phyloP scores from a whole-genome alignment of 2,888 invertebrate genomes.

The Bugula neritina region DNA sequence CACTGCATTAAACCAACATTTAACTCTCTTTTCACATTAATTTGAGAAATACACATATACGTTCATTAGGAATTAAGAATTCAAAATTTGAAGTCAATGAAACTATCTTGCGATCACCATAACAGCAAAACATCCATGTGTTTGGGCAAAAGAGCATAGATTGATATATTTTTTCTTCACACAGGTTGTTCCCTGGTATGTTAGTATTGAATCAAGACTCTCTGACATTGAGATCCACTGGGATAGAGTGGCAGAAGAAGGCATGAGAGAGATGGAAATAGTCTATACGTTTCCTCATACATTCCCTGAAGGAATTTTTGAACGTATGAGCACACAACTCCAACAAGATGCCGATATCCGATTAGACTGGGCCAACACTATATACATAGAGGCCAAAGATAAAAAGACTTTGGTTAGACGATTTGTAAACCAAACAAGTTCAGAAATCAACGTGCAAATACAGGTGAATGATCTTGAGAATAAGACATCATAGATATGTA shows the following conservation, averaged over 20 bases:
- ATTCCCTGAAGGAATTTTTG: slow-evolving; percentile 40
- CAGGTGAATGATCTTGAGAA: background rate
- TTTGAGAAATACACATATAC: no score
- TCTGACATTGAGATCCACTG: slow-evolving; percentile 33
- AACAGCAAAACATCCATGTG: no score
- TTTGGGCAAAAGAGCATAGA: no score
- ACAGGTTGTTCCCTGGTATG: slow-evolving; percentile 41
- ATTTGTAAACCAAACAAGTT: background rate
- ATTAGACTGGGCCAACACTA: slow-evolving; percentile 25
- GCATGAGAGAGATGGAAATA: slow-evolving; percentile 33
- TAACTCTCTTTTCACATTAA: no score
- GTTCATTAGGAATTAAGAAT: no score
- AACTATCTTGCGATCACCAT: no score
- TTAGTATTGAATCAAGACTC: background rate
- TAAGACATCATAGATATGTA: no score
- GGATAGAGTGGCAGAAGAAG: slow-evolving; percentile 32
- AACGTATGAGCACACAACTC: slow-evolving; percentile 30
- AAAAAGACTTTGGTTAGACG: background rate
- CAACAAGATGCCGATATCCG: slow-evolving; percentile 10
- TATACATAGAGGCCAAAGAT: slow-evolving; percentile 13
- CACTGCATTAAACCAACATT: no score
- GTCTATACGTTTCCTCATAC: slow-evolving; percentile 35
- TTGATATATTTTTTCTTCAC: no score
- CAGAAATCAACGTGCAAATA: slow-evolving; percentile 9
- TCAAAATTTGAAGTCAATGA: no score